Evolutionary conservation across 2,888 invertebrate genomes (phyloP), one percentile per base, ranked within the genome.

Genomic region (Rambutsinella grinnellia): DNA sequence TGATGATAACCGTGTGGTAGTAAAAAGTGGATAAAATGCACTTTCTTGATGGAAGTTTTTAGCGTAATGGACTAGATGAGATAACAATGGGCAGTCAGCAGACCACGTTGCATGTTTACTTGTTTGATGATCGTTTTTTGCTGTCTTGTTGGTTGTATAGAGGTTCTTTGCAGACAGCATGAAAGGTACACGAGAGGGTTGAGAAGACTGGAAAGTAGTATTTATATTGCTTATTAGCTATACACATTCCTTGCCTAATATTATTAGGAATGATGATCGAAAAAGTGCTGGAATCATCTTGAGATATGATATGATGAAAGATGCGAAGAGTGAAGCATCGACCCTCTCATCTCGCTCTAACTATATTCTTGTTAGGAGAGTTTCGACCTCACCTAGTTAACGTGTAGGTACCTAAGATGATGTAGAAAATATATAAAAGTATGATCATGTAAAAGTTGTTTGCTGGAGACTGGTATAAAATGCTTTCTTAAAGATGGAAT

Each of bases 261-360:
- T 66, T 60, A 70, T 70, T 60, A 66, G 60, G n/a, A 54, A 75
- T 68, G 60, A 69, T 61, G 76, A 76, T 70, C 66, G 76, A 70
- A 63, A 61, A 65, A 76, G 76, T 76, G 76, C 76, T 76, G 76
- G 70, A 76, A 66, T 70, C 70, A 76, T 76, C 70, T 70, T 76
- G 65, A 76, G 76, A 76, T 76, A 66, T 76, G 76, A 76, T 76
- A 76, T 76, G 76, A 76, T 70, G 76, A 76, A 76, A 76, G 76
- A 76, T 70, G 49, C 61, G 56, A 60, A 66, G 65, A 66, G 69
- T 65, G 66, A 70, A 70, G 76, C 69, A 70, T 66, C 76, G 76
- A 70, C 76, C 76, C 70, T 76, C 69, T 69, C 47, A 54, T 60
- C 61, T 56, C 66, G 49, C 70, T 76, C 70, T 76, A 76, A 76